A percentile compares a stretch with the other conserved stretches of the same genome.
Conservation (phyloP, 2,888 invertebrate genomes). For the Gisinianus flammeolus region DNA sequence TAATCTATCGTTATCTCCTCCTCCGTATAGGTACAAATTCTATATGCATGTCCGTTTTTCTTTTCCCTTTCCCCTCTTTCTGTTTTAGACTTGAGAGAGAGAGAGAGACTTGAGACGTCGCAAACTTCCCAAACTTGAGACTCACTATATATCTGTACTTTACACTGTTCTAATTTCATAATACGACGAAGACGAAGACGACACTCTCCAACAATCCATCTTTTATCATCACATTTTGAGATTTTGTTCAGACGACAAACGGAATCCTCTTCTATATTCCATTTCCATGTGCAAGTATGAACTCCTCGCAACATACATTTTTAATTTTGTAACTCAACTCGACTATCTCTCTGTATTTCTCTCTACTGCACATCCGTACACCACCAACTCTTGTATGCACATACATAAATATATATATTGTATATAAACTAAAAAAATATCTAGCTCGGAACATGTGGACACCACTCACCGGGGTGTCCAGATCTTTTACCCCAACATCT, state of each 20-base stretch:
- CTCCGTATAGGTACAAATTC: no score
- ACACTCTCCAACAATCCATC: constrained; percentile 6
- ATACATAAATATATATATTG: not conserved
- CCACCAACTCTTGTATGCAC: no score
- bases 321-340: no score
- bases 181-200: not conserved
- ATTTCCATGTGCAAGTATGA: no score
- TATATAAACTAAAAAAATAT: not conserved
- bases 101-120: not conserved
- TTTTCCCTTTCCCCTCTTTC: constrained; percentile 5
- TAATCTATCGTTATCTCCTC: constrained; percentile 42
- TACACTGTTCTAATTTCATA: not conserved
- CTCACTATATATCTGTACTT: not conserved
- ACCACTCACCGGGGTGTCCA: constrained; percentile 49
- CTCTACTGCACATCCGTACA: no score
- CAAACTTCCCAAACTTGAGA: not conserved
- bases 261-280: no score
- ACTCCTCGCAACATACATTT: no score
- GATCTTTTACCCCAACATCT: constrained; percentile 36
- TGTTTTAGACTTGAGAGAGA: no score
- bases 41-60: constrained; percentile 15
- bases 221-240: constrained; percentile 13
- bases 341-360: no score
- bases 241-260: constrained; percentile 3
- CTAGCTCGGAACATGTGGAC: constrained; percentile 42